A percentile compares a stretch with the other conserved stretches of the same genome.
Evolutionary conservation across 1,140 invertebrate genomes (phyloP).

Genomic region (Sminthurides bifidus): DNA sequence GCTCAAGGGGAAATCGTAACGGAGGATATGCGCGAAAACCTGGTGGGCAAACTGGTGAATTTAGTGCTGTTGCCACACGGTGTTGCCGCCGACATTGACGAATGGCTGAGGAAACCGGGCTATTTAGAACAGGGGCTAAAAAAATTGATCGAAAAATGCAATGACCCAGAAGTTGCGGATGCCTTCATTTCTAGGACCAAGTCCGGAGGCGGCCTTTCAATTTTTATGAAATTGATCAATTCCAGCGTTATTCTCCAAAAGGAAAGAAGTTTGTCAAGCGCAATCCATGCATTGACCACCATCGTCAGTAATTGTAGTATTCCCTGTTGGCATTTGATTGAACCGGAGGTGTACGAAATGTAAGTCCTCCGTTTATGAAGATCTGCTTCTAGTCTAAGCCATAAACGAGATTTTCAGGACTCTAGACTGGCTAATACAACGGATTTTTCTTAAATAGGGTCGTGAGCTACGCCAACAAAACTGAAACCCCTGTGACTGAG

Average conservation of each 20-base stretch:
- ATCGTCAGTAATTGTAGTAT: too few relatives aligned
- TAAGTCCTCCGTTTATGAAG: too few relatives aligned
- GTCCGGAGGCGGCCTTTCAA: constrained; percentile 12
- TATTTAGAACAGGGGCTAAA: constrained; percentile 15
- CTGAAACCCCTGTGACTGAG: too few relatives aligned
- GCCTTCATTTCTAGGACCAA: constrained; percentile 16
- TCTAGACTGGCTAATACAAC: too few relatives aligned
- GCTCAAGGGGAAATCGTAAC: constrained; percentile 25
- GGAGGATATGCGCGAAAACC: constrained; percentile 23
- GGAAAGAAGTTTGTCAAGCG: constrained; percentile 12
- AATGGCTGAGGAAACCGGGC: constrained; percentile 12
- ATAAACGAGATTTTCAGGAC: too few relatives aligned
- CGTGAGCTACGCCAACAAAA: too few relatives aligned
- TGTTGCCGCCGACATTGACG: constrained; percentile 24
- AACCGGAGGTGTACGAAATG: too few relatives aligned
- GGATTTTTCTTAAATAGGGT: too few relatives aligned
- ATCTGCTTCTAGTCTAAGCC: too few relatives aligned
- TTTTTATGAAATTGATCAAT: constrained; percentile 25
- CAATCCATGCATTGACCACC: constrained; percentile 21
- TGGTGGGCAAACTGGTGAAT: constrained; percentile 23
- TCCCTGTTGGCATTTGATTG: too few relatives aligned
- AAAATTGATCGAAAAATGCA: constrained; percentile 14
- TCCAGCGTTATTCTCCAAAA: constrained; percentile 20
- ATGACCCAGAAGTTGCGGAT: constrained; percentile 24
- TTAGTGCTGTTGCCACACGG: constrained; percentile 20